A percentile compares a stretch with the other conserved stretches of the same genome.
Conservation (phyloP, 2,797 vertebrate species). For the Enteromius argenteus region DNA sequence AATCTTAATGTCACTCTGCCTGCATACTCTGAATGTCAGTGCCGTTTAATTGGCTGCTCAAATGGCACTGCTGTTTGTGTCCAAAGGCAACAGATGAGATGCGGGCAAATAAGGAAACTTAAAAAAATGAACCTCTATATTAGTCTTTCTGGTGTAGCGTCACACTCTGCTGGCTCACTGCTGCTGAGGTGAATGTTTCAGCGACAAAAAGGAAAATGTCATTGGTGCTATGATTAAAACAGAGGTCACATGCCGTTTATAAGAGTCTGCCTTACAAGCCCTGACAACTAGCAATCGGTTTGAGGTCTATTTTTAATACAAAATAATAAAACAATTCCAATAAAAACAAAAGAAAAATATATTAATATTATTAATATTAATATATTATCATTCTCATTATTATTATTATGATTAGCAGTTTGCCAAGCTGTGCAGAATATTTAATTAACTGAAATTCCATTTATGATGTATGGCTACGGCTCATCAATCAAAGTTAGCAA, state of each 20-base stretch:
- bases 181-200: slow-evolving; percentile 16
- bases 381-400: background rate
- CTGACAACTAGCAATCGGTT: background rate
- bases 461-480: background rate
- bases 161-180: slow-evolving; percentile 27
- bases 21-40: slow-evolving; percentile 78
- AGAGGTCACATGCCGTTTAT: slow-evolving; percentile 14
- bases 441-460: background rate
- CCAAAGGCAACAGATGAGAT: slow-evolving; percentile 63
- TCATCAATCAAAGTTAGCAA: background rate
- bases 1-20: slow-evolving; percentile 79
- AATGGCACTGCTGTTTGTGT: slow-evolving; percentile 68
- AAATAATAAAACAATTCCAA: background rate
- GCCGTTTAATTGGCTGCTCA: slow-evolving; percentile 77
- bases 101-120: slow-evolving; percentile 48
- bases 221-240: slow-evolving; percentile 49
- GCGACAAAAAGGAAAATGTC: slow-evolving; percentile 50
- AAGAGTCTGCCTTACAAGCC: background rate
- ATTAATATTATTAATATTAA: no score
- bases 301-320: background rate
- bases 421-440: background rate
- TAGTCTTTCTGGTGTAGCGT: slow-evolving; percentile 1
- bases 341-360: background rate
- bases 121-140: background rate
- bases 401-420: background rate